Conservation (phyloP, 2,113 vertebrate genomes). For the Ceyx melanurus region DNA sequence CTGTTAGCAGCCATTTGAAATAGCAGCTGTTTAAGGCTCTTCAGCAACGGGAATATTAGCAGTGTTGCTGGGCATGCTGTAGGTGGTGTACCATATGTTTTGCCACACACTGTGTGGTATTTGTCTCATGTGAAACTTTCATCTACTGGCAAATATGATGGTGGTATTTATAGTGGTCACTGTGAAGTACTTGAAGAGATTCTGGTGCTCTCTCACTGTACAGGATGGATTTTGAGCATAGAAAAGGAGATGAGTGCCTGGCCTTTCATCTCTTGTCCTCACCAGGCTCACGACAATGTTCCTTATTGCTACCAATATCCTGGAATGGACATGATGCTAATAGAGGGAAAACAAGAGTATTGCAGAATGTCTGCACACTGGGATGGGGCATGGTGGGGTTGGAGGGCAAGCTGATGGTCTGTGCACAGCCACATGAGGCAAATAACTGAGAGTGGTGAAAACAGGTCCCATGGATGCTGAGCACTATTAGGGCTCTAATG, state of each 20-base stretch:
- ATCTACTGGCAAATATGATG: background rate
- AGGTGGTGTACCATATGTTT: slow-evolving; percentile 16
- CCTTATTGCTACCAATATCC: background rate
- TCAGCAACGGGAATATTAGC: background rate
- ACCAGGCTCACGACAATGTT: background rate
- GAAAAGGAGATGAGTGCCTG: background rate
- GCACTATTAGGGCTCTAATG: background rate
- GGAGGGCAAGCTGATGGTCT: background rate
- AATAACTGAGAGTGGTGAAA: accelerated
- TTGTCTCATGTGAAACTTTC: background rate
- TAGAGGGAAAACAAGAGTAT: accelerated
- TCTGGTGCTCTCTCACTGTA: background rate
- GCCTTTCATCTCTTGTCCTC: background rate
- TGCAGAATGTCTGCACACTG: background rate
- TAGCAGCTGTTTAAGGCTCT: slow-evolving; percentile 38
- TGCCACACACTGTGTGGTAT: background rate
- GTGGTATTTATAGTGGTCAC: background rate
- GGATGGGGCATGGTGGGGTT: background rate
- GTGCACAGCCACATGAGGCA: accelerated
- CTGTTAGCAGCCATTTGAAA: slow-evolving; percentile 50
- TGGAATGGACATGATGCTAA: background rate
- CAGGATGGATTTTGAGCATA: background rate
- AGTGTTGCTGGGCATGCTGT: background rate
- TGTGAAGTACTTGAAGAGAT: background rate
- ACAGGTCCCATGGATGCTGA: accelerated